Evolutionary conservation across 2,888 invertebrate genomes (phyloP), one percentile per base, ranked within the genome.

Genomic region (Camptogramma bilineatum): DNA sequence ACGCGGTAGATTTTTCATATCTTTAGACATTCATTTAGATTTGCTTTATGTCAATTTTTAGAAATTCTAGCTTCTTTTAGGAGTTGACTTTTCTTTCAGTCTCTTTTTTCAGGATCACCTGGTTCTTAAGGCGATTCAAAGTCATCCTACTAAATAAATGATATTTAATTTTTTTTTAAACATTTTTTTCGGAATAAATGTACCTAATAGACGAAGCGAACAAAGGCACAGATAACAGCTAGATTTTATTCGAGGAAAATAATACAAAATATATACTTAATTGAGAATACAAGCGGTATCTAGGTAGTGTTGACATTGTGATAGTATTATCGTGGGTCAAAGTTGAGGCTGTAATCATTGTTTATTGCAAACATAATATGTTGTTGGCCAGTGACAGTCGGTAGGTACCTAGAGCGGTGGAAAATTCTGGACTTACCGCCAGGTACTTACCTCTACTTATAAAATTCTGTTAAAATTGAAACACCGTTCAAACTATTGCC

Each of bases 241-340:
- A 13, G n/a, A 7, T 16, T 17, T 44, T 7, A 5, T 17, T 17
- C 7, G 9, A 19, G 18, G 19, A 19, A 34, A 34, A 47, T 47
- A 19, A 28, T 48, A 62, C 17, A 17, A n/a, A 21, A 42, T 34
- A 52, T 39, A 42, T 13, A n/a, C n/a, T n/a, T n/a, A 19, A 44
- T 17, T 47, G 48, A 54, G 19, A 2, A 19, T 21, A 63, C 53
- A 62, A 66, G 57, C 61, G 64, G 66, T 66, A 74, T 57, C 64
- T 67, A 48, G 55, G 47, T 31, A 72, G 50, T 56, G 52, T 65
- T 76, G 74, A 77, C 76, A 73, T 71, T 73, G 64, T 64, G 82
- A 82, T 82, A 79, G 62, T 69, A 66, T 3, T 39, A 82, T 81
- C 82, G 60, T 2, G 62, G 79, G 77, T 80, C 80, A 82, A 70